Evolutionary conservation across 2,888 invertebrate genomes (phyloP).

Genomic region (Podotricha telesiphe): DNA sequence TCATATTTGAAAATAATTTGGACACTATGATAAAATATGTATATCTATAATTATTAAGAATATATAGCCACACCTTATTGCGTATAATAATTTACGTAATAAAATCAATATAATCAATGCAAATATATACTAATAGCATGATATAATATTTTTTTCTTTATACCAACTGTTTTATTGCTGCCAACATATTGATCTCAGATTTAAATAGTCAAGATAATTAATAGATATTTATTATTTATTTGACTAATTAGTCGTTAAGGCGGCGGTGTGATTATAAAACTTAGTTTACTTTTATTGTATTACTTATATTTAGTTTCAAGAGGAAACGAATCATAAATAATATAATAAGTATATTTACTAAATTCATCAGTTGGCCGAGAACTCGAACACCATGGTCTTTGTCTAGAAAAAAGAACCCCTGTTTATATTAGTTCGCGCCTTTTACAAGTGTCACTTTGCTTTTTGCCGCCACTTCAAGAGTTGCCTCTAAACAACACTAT

Average conservation of each 20-base stretch:
- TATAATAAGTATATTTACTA: conserved; percentile 43
- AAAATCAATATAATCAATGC: conserved; percentile 52
- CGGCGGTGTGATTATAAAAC: conserved; percentile 34
- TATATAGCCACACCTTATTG: conserved; percentile 41
- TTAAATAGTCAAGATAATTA: conserved; percentile 53
- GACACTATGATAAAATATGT: conserved; percentile 10
- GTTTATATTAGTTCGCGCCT: conserved; percentile 81
- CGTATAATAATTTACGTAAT: conserved; percentile 49
- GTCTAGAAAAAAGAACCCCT: conserved; percentile 66
- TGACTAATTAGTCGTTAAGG: conserved; percentile 47
- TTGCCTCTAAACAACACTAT: conserved; percentile 74
- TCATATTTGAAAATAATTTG: not conserved
- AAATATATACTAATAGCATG: conserved; percentile 52
- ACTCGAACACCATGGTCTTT: conserved; percentile 53
- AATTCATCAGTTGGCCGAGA: conserved; percentile 50
- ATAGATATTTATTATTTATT: conserved; percentile 57
- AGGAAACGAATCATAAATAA: conserved; percentile 41
- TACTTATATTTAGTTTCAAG: conserved; percentile 32
- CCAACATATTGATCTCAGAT: conserved; percentile 50
- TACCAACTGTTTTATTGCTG: conserved; percentile 56
- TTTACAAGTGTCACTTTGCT: conserved; percentile 83
- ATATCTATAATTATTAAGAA: conserved; percentile 30
- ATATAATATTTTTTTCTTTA: conserved; percentile 51
- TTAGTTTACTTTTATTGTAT: conserved; percentile 23
- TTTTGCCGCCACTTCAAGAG: conserved; percentile 73